Conservation (phyloP, 2,888 invertebrate species). For the Drosophila recens region DNA sequence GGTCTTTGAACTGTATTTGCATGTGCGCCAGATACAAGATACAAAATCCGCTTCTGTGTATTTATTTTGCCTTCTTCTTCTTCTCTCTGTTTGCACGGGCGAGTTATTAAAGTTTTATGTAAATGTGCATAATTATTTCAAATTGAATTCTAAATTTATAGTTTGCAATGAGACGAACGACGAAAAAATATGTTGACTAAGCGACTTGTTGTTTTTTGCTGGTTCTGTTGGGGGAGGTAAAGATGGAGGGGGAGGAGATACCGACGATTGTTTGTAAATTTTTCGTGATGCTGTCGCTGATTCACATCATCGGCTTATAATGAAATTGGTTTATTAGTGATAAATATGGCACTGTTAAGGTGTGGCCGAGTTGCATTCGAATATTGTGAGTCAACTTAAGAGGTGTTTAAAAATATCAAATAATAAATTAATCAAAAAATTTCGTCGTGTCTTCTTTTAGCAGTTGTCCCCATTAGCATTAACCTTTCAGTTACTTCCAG, state of each 20-base stretch:
- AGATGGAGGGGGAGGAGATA: constrained; percentile 7
- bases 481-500: constrained; percentile 11
- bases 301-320: constrained; percentile 70
- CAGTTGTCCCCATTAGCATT: constrained; percentile 5
- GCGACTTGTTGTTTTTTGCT: constrained; percentile 34
- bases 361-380: constrained; percentile 41
- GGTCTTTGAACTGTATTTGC: constrained; percentile 80
- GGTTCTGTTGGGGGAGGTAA: constrained; percentile 3
- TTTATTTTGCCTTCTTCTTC: constrained; percentile 19
- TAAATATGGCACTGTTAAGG: constrained; percentile 65
- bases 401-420: constrained; percentile 49
- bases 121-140: constrained; percentile 78
- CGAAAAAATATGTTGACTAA: constrained; percentile 56
- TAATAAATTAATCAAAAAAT: constrained; percentile 30
- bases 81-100: constrained; percentile 48
- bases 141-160: constrained; percentile 79
- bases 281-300: constrained; percentile 57
- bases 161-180: constrained; percentile 71
- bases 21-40: constrained; percentile 74
- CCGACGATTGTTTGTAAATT: constrained; percentile 57
- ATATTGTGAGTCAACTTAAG: constrained; percentile 43
- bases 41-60: constrained; percentile 48
- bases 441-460: constrained; percentile 1
- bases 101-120: constrained; percentile 72
- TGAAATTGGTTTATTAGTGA: constrained; percentile 77